phyloP scores from a whole-genome alignment of 1,140 invertebrate genomes.

The Drosophila kohkoa region DNA sequence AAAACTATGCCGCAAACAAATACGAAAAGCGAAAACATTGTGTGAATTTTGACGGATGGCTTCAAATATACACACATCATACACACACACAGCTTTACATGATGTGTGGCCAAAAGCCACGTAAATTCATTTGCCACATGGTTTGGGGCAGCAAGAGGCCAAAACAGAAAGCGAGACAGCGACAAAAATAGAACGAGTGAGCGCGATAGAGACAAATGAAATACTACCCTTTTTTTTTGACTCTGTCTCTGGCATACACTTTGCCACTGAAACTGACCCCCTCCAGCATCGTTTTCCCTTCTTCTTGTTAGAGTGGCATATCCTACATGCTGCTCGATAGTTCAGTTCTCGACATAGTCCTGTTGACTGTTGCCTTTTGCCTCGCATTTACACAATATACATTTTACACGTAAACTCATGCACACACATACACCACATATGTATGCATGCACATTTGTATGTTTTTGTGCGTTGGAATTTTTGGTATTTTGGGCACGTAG shows the following conservation, averaged over 20 bases:
- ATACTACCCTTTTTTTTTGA: constrained; percentile 59
- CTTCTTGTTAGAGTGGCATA: not conserved
- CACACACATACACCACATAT: constrained; percentile 28
- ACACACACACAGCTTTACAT: constrained; percentile 7
- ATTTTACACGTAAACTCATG: constrained; percentile 64
- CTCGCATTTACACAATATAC: constrained; percentile 72
- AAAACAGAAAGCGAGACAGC: not conserved
- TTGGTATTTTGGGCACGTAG: constrained; percentile 76
- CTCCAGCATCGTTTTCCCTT: not conserved
- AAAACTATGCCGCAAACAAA: constrained; percentile 52
- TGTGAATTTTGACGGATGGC: constrained; percentile 70
- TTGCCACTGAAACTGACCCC: constrained; percentile 18
- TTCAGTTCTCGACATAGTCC: constrained; percentile 6
- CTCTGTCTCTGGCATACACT: constrained; percentile 3
- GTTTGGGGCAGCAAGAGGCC: not conserved
- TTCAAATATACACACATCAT: constrained; percentile 51
- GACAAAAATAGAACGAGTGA: not conserved
- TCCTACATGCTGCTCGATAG: constrained; percentile 19
- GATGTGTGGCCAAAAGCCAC: constrained; percentile 55
- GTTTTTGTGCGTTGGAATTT: constrained; percentile 20
- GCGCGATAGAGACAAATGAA: constrained; percentile 26
- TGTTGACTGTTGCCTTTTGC: constrained; percentile 37
- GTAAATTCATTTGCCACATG: constrained; percentile 73
- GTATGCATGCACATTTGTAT: constrained; percentile 11
- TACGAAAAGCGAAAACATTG: constrained; percentile 56